A percentile compares a stretch with the other conserved stretches of the same genome.
Evolutionary conservation across 2,888 invertebrate genomes (phyloP).

Genomic region (Liodrosophila aerea): DNA sequence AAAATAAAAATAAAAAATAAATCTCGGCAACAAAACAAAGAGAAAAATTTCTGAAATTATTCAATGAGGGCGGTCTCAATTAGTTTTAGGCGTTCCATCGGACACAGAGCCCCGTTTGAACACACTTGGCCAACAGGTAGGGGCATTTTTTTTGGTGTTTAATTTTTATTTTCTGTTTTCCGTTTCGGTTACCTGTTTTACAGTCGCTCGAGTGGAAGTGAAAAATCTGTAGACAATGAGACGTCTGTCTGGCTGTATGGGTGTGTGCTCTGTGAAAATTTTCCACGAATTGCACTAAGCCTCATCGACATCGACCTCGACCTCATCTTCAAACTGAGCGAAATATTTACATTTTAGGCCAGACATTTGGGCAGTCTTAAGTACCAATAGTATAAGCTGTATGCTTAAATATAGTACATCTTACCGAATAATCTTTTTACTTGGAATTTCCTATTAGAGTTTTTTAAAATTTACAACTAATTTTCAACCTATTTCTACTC

Average conservation of each 20-base stretch:
- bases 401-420: not conserved
- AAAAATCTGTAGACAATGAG: constrained; percentile 62
- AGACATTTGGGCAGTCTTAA: constrained; percentile 36
- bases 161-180: too few species aligned
- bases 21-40: constrained; percentile 44
- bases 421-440: not conserved
- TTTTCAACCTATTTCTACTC: not conserved
- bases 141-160: constrained; percentile 25
- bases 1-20: constrained; percentile 36
- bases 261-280: constrained; percentile 12
- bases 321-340: constrained; percentile 12
- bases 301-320: constrained; percentile 18
- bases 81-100: constrained; percentile 67
- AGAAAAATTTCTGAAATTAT: constrained; percentile 62
- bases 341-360: constrained; percentile 6
- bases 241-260: constrained; percentile 32
- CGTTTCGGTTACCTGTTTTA: constrained; percentile 57
- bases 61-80: constrained; percentile 79
- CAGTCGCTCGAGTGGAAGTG: constrained; percentile 66
- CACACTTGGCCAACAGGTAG: constrained; percentile 51
- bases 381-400: constrained; percentile 26
- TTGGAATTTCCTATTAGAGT: too few species aligned
- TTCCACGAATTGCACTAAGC: constrained; percentile 67
- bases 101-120: constrained; percentile 24
- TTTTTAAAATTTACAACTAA: too few species aligned